Evolutionary conservation across 2,888 invertebrate species (phyloP).

Genomic region (Drosophila basisetae): DNA sequence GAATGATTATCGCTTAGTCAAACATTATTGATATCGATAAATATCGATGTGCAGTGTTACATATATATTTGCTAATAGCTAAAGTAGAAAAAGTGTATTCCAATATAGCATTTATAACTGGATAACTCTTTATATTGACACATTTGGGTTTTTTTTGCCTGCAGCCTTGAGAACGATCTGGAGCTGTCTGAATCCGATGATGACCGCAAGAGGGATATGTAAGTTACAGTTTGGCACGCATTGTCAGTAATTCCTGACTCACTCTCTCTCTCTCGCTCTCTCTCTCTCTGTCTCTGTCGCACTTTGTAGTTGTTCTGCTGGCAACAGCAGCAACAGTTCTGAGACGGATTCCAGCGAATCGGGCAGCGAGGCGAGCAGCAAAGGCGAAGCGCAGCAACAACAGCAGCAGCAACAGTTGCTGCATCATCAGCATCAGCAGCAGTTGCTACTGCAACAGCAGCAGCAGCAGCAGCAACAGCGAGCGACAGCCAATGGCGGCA

Average conservation of each 20-base stretch:
- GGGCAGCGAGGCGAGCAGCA: constrained; percentile 83
- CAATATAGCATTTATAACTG: neutral
- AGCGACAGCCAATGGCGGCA: constrained; percentile 48
- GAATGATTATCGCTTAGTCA: neutral
- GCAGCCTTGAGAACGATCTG: constrained; percentile 88
- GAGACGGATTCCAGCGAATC: constrained; percentile 85
- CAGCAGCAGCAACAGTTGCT: constrained; percentile 46
- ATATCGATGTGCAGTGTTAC: neutral
- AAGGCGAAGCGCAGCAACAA: constrained; percentile 68
- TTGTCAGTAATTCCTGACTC: neutral
- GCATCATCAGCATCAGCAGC: constrained; percentile 35
- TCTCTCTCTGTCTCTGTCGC: neutral
- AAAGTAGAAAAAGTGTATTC: neutral
- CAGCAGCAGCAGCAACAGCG: constrained; percentile 40
- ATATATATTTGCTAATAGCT: neutral
- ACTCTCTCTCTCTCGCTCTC: neutral
- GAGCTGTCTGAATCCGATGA: constrained; percentile 93
- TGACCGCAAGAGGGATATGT: constrained; percentile 86
- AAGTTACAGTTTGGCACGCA: constrained; percentile 34
- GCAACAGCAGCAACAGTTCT: constrained; percentile 87
- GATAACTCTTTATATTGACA: neutral
- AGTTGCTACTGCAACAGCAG: constrained; percentile 44
- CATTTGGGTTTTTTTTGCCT: neutral
- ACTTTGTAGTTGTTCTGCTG: constrained; percentile 78
- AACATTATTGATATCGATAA: neutral